These are phyloP conservation scores for Globia sparganii DNA, from an alignment of 2,888 invertebrate species.

Conservation along the genomic window DNA sequence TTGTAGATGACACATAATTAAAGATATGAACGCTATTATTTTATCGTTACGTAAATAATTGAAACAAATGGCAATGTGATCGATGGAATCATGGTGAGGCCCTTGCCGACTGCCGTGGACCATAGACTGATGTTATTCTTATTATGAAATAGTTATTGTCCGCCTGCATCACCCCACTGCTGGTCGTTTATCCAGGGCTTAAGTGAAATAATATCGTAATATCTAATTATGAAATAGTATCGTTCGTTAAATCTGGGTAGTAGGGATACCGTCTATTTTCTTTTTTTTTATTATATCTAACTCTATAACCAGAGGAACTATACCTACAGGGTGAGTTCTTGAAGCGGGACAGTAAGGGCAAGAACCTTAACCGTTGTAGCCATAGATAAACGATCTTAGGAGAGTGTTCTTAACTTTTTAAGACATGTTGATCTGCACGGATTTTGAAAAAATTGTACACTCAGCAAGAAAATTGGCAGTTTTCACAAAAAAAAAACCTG, in stretches of 20 bases:
- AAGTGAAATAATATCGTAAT: not conserved
- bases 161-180: not conserved
- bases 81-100: not conserved
- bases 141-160: not conserved
- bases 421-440: not conserved
- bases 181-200: not conserved
- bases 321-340: not conserved
- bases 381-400: not conserved
- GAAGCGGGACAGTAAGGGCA: not conserved
- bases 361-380: too few relatives aligned
- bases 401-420: not conserved
- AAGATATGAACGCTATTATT: not conserved
- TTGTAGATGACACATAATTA: slow-evolving; percentile 1
- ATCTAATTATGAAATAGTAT: not conserved
- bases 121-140: not conserved
- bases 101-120: not conserved
- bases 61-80: not conserved
- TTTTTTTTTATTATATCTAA: not conserved
- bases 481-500: not conserved
- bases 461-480: not conserved
- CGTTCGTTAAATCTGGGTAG: not conserved
- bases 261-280: not conserved
- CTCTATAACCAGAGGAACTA: not conserved
- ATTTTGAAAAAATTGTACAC: not conserved
- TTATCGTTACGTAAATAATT: slow-evolving; percentile 11